Evolutionary conservation across 2,888 invertebrate species (phyloP).

Genomic region (Orchestes rusci): DNA sequence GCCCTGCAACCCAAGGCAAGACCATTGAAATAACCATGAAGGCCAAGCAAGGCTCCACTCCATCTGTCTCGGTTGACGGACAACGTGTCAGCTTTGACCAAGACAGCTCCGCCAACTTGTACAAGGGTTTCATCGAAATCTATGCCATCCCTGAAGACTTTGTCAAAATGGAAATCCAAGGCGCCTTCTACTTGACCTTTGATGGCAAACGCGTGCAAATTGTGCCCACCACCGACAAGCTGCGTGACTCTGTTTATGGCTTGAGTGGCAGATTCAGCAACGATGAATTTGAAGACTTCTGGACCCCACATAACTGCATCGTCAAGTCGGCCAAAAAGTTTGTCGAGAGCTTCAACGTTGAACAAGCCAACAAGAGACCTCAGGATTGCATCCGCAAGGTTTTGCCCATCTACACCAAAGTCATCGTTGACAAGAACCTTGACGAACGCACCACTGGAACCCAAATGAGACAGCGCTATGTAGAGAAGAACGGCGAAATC

Average conservation of each 20-base stretch:
- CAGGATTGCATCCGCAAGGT: constrained; percentile 37
- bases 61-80: constrained; percentile 43
- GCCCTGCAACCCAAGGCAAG: constrained; percentile 36
- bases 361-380: too few species aligned
- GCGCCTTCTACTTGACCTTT: constrained; percentile 49
- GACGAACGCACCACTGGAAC: too few species aligned
- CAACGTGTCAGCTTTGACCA: constrained; percentile 37
- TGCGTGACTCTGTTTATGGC: constrained; percentile 53
- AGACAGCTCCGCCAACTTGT: constrained; percentile 34
- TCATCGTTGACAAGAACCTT: constrained; percentile 38
- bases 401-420: constrained; percentile 39
- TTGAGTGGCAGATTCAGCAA: constrained; percentile 61
- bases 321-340: constrained; percentile 43
- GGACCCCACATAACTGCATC: constrained; percentile 51
- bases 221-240: constrained; percentile 38
- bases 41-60: constrained; percentile 33
- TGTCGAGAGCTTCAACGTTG: constrained; percentile 52
- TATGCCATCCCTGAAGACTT: constrained; percentile 47
- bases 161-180: constrained; percentile 48
- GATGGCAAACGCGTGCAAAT: constrained; percentile 52
- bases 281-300: constrained; percentile 53
- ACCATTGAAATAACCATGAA: constrained; percentile 40
- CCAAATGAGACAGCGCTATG: constrained; percentile 51
- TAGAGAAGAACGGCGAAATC: constrained; percentile 46
- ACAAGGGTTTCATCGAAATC: constrained; percentile 43